phyloP scores from a whole-genome alignment of 2,113 vertebrate species.

The Xiphophorus maculatus region DNA sequence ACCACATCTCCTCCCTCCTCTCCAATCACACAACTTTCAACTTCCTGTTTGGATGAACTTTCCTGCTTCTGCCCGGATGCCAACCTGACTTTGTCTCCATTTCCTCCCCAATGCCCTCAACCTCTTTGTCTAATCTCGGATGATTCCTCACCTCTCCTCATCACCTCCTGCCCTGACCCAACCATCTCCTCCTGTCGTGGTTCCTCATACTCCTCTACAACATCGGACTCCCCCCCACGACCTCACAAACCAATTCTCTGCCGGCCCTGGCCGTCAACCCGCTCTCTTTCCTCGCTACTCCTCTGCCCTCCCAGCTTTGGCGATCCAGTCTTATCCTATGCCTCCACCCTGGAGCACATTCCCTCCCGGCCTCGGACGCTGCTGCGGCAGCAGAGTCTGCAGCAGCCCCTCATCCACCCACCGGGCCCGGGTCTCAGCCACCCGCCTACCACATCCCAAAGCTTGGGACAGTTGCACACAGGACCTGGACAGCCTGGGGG shows the following conservation, averaged over 20 bases:
- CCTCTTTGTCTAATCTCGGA: conserved; percentile 79
- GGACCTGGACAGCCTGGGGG: conserved; percentile 80
- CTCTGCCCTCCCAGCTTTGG: conserved; percentile 88
- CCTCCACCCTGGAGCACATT: conserved; percentile 94
- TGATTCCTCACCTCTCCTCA: conserved; percentile 77
- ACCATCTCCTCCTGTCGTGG: conserved; percentile 35
- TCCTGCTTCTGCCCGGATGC: conserved; percentile 78
- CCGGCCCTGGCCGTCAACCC: conserved; percentile 69
- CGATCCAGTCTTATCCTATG: conserved; percentile 90
- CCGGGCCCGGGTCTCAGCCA: conserved; percentile 83
- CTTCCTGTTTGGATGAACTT: conserved; percentile 76
- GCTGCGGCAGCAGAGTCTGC: conserved; percentile 94
- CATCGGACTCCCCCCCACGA: conserved; percentile 78
- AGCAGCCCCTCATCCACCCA: conserved; percentile 93
- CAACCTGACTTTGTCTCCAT: conserved; percentile 55
- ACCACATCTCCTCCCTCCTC: conserved; percentile 30
- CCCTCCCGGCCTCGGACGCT: conserved; percentile 92
- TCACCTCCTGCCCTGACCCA: conserved; percentile 73
- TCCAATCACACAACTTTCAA: conserved; percentile 28
- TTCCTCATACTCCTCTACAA: conserved; percentile 44
- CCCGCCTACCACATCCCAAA: conserved; percentile 94
- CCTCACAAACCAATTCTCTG: conserved; percentile 76
- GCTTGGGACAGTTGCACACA: conserved; percentile 92
- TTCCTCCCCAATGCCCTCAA: conserved; percentile 51
- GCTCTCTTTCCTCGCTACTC: conserved; percentile 77